Evolutionary conservation across 2,113 vertebrate species (phyloP), one percentile per base, ranked within the genome.

Genomic region (Cavia aperea): DNA sequence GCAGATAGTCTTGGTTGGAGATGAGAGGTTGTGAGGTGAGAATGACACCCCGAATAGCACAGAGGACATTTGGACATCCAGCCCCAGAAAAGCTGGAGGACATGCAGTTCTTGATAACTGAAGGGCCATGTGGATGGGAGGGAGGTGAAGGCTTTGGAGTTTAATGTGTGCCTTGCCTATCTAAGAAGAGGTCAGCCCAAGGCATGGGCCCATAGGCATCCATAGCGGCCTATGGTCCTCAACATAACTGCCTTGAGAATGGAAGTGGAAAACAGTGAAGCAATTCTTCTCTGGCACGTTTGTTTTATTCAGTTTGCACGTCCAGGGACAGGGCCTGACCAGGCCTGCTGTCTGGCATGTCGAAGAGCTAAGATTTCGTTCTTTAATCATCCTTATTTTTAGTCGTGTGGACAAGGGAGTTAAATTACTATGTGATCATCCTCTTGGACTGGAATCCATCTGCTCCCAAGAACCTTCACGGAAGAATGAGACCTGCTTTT

Each of bases 321-420:
- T 82, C 86, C 33, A 9, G 68, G n/a, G 66, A 81, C 56, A 90
- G 90, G 68, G 33, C 68, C 77, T 60, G 56, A 75, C 33, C 73
- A 92, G 66, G 23, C 66, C 77, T 68, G 56, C 62, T 73, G 36
- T 89, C 87, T 91, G 81, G 36, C 78, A 81, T 68, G 73, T 79
- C 77, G 70, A 82, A 51, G 81, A 77, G 56, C 89, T 93, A 75
- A 92, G 62, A 94, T 85, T 91, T 81, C 85, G 43, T 91, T 93
- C 91, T 93, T 91, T 87, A 94, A 86, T 93, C 95, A 95, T 90
- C 72, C 81, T 96, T 94, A 96, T 95, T 97, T 96, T 95, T 95
- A 96, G 95, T 88, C 16, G 0, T 93, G 68, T 49, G 81, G 77
- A 93, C n/a, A 68, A 93, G 93, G 86, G 95, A 93, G 36, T 95